Conservation (phyloP, 2,113 vertebrate genomes). For the Myrmecophaga tridactyla region DNA sequence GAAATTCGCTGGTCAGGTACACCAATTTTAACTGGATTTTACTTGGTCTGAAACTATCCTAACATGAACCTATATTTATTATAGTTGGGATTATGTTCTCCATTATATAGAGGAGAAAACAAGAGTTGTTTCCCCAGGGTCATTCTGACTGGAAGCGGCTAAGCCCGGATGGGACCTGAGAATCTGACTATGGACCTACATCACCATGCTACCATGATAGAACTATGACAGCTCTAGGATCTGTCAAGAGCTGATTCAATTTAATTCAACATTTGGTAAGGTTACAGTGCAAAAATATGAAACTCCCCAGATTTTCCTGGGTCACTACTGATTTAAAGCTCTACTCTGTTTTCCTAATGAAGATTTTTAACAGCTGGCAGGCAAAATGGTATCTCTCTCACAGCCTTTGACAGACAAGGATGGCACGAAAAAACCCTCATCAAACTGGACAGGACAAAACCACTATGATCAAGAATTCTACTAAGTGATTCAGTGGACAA, state of each 20-base stretch:
- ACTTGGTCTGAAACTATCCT: background rate
- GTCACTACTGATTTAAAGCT: background rate
- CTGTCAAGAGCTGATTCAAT: background rate
- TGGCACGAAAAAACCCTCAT: background rate
- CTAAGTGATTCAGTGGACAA: background rate
- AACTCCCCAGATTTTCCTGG: background rate
- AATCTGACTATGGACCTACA: background rate
- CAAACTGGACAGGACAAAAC: background rate
- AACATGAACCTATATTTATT: background rate
- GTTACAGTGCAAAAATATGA: background rate
- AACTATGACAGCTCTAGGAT: background rate
- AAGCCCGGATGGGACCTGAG: background rate
- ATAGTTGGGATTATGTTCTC: background rate
- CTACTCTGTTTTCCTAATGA: background rate
- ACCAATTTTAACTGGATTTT: background rate
- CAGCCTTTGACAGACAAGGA: background rate
- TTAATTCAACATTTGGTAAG: background rate
- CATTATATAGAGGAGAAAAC: background rate
- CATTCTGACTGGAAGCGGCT: background rate
- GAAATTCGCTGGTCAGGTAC: background rate
- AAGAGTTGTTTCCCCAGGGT: background rate
- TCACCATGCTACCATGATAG: background rate
- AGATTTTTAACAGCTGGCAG: background rate
- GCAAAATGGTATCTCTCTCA: background rate
- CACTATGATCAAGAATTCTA: background rate